Evolutionary conservation across 2,888 invertebrate species (phyloP), one percentile per base, ranked within the genome.

Genomic region (Eupithecia centaureata): DNA sequence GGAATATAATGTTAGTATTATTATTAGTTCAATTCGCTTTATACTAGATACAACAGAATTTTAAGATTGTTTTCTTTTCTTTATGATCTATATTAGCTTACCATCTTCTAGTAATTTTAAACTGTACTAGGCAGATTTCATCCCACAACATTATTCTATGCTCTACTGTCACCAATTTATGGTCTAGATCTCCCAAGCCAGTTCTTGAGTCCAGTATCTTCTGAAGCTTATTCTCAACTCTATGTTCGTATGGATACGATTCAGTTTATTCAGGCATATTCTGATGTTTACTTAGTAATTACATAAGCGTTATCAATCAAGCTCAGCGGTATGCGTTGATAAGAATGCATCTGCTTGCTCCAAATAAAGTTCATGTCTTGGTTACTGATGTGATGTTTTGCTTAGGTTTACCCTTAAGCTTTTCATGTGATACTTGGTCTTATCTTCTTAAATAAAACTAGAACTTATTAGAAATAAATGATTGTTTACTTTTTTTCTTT

Each of bases 271-370:
- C 27, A 3, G 27, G 12, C 5, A 30, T 54, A 27, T 35, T 62
- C 51, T 56, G 12, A 33, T 69, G 61, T 71, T 63, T 68, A 66
- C 61, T 60, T 69, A 71, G 65, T 51, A 12, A 66, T 74, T 71
- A 74, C 67, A 60, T 70, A 70, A 71, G 68, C 58, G 73, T 73
- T 74, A 76, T 76, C 76, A 76, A 76, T 76, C 73, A 74, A 72
- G 72, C 66, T 68, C 47, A 33, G 54, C 35, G 71, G 74, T 72
- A 74, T 74, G 73, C 57, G 60, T 63, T 65, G 73, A 74, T 76
- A 76, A 72, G 68, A 71, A 71, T 71, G 72, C 72, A 76, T 74
- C 76, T 75, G 72, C 70, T 70, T 73, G 75, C 63, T 71, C 75
- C 68, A 76, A 63, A 65, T 76, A 72, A 72, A 73, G 73, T 76